Evolutionary conservation across 1,140 invertebrate genomes (phyloP).

Genomic region (Drosophila kikkawai): DNA sequence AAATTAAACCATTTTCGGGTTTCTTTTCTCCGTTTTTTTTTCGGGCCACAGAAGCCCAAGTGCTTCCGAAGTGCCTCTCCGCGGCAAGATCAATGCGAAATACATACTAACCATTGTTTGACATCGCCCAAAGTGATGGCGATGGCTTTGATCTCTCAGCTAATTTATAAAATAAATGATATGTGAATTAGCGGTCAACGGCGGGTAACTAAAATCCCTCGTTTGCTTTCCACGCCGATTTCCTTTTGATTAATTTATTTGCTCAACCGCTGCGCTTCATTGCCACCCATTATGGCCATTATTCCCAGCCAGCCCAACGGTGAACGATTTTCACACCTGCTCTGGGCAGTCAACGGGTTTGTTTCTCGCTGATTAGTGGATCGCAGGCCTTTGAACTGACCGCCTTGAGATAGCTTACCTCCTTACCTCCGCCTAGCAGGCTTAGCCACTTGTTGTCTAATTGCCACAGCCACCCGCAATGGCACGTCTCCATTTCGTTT

Average conservation of each 20-base stretch:
- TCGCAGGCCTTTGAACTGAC: conserved; percentile 60
- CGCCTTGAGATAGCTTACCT: conserved; percentile 18
- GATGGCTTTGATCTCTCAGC: conserved; percentile 49
- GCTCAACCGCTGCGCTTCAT: conserved; percentile 36
- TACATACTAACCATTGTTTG: conserved; percentile 50
- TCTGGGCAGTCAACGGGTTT: conserved; percentile 30
- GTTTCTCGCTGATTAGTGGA: conserved; percentile 57
- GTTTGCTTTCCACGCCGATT: conserved; percentile 58
- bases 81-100: conserved; percentile 66
- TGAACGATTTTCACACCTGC: conserved; percentile 76
- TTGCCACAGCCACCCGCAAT: conserved; percentile 77
- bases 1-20: conserved; percentile 74
- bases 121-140: conserved; percentile 43
- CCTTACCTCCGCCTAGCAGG: not conserved
- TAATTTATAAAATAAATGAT: conserved; percentile 77
- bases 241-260: conserved; percentile 82
- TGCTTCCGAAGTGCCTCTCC: conserved; percentile 72
- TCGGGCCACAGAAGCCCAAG: conserved; percentile 69
- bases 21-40: conserved; percentile 37
- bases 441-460: conserved; percentile 78
- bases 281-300: conserved; percentile 57
- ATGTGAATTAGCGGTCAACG: conserved; percentile 73
- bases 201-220: conserved; percentile 47
- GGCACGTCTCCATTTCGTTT: conserved; percentile 53
- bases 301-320: conserved; percentile 34